phyloP scores from a whole-genome alignment of 2,113 vertebrate species.

The Oryzias javanicus region DNA sequence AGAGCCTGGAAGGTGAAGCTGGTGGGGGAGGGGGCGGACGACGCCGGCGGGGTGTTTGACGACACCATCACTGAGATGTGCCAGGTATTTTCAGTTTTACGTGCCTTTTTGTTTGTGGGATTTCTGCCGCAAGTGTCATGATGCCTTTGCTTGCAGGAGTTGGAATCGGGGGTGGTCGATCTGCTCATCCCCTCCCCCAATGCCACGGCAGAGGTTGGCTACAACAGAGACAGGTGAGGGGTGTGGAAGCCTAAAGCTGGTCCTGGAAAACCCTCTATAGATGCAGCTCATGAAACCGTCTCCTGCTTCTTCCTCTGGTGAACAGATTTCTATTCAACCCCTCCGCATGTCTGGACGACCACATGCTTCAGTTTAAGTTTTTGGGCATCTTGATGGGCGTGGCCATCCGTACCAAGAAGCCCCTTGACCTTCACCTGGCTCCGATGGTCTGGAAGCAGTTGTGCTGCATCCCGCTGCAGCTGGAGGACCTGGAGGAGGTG shows the following conservation, averaged over 20 bases:
- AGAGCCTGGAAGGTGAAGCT: constrained; percentile 84
- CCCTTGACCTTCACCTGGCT: constrained; percentile 81
- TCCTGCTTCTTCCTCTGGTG: background rate
- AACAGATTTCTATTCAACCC: constrained; percentile 79
- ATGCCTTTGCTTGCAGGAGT: constrained; percentile 61
- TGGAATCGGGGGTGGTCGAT: constrained; percentile 80
- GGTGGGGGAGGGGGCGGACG: constrained; percentile 81
- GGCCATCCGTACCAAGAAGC: constrained; percentile 82
- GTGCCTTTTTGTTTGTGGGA: accelerated
- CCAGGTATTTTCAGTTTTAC: constrained; percentile 60
- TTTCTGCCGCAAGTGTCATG: background rate
- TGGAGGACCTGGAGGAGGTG: constrained; percentile 81
- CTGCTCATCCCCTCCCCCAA: constrained; percentile 82
- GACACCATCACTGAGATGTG: constrained; percentile 86
- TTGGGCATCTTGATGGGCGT: constrained; percentile 84
- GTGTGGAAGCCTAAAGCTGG: too few species aligned
- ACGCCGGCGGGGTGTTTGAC: constrained; percentile 81
- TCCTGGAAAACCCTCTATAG: background rate
- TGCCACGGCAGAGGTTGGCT: constrained; percentile 79
- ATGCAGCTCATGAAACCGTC: background rate
- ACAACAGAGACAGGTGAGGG: constrained; percentile 80
- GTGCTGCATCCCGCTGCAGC: constrained; percentile 77
- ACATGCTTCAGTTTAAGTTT: constrained; percentile 81
- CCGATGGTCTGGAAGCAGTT: constrained; percentile 84
- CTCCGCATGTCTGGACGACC: constrained; percentile 74